Evolutionary conservation across 2,797 vertebrate genomes (phyloP).

Genomic region (Lacerta bilineata): DNA sequence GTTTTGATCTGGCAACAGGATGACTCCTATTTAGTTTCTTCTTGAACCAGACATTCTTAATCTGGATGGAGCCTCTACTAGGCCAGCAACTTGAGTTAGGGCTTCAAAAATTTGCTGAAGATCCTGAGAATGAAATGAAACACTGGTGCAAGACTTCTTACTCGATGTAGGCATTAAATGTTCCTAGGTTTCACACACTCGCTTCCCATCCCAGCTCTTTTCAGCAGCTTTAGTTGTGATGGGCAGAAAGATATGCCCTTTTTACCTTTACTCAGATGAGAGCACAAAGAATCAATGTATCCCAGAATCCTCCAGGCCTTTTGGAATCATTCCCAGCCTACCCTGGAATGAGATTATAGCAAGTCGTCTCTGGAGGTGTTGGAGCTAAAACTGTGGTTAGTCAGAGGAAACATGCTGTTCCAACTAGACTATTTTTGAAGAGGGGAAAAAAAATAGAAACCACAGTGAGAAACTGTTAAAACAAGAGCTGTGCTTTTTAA

Average conservation of each 20-base stretch:
- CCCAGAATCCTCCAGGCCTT: not conserved
- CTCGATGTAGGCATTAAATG: not conserved
- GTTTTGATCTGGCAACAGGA: too few relatives aligned
- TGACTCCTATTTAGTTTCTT: too few relatives aligned
- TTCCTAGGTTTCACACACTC: not conserved
- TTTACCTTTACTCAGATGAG: not conserved
- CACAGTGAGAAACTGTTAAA: slow-evolving; percentile 22
- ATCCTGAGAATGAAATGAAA: not conserved
- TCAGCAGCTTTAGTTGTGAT: not conserved
- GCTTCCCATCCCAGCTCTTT: not conserved
- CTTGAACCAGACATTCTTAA: not conserved
- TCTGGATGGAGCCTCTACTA: not conserved
- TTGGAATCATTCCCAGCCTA: slow-evolving; percentile 17
- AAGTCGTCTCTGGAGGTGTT: not conserved
- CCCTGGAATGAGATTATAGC: slow-evolving; percentile 28
- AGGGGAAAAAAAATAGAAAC: not conserved
- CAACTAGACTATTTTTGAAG: slow-evolving; percentile 1
- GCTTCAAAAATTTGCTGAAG: not conserved
- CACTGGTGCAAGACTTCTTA: not conserved
- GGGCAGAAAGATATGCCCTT: not conserved
- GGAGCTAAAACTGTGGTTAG: slow-evolving; percentile 42
- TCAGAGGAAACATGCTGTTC: slow-evolving; percentile 34
- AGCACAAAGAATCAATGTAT: not conserved
- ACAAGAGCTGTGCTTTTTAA: not conserved
- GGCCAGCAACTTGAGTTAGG: not conserved